A percentile compares a stretch with the other conserved stretches of the same genome.
Evolutionary conservation across 2,113 vertebrate species (phyloP).

Genomic region (Phylloscopus whistleri): DNA sequence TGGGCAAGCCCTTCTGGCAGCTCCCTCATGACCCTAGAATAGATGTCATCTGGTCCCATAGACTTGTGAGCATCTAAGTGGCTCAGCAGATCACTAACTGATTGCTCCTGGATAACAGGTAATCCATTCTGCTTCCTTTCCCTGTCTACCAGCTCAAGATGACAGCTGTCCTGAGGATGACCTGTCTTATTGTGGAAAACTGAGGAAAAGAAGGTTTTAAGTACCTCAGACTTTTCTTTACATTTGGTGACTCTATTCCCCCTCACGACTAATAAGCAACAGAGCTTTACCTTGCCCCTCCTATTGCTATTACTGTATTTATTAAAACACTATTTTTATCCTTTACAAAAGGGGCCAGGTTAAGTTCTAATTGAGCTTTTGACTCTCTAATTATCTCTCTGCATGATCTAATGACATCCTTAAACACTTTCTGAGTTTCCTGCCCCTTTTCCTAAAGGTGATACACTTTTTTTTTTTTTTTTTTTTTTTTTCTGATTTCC

Average conservation of each 20-base stretch:
- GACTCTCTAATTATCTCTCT: neutral
- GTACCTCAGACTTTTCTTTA: neutral
- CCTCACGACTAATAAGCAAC: neutral
- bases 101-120: neutral
- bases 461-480: neutral
- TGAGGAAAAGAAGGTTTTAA: neutral
- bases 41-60: neutral
- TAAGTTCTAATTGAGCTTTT: neutral
- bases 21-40: neutral
- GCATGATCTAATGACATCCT: neutral
- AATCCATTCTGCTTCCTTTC: neutral
- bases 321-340: neutral
- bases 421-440: neutral
- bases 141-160: neutral
- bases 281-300: neutral
- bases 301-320: neutral
- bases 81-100: neutral
- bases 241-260: neutral
- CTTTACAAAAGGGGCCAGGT: neutral
- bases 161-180: neutral
- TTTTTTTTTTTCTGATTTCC: neutral
- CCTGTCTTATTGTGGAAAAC: neutral
- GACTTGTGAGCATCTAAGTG: neutral
- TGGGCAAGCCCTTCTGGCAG: neutral
- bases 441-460: neutral